Base-by-base conservation (phyloP, 2,797 vertebrate species). In the Acrocephalus scirpaceus region DNA sequence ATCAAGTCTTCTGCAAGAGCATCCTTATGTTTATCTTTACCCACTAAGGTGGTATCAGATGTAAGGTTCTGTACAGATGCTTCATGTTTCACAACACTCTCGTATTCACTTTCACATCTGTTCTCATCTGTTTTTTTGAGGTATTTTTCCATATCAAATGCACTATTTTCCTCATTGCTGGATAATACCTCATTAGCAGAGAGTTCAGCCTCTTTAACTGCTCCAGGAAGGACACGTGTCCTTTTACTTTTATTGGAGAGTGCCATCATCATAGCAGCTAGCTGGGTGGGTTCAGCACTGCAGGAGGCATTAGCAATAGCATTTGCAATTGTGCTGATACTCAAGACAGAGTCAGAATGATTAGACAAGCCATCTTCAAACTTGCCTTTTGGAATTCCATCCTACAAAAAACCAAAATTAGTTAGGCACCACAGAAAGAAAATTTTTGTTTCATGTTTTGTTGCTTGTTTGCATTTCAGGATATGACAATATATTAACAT, bases 91-190 rank as follows among this genome's bases (percentile, higher is more conserved):
- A 81, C 44, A 71, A 84, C 25, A 29, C 91, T 98, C 84, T 96
- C 97, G 0, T 44, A 58, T 32, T 95, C 92, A 77, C 90, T 97
- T 94, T 98, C 98, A 51, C 66, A 96, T 71, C 93, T 94, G 38
- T 47, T 67, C 20, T 98, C 54, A 9, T 99, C 98, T 6, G 97
- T 97, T 97, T 97, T 98, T 95, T 97, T 98, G 61, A 99, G 98
- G 90, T 99, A 99, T 96, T 99, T 99, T 92, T 99, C 99, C 86
- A 99, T 98, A 97, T 99, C 98, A 83, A 99, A 98, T n/a, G 67
- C 92, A 57, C 42, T 93, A 29, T 96, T 98, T 93, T 99, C 98
- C 58, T 97, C 79, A n/a, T 94, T 74, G 58, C 95, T 97, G 40
- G 96, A 15, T 23, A 93, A 67, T 2, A 74, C 25, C 15, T 56